Evolutionary conservation across 2,797 vertebrate species (phyloP).

Genomic region (Sandelia bainsii): DNA sequence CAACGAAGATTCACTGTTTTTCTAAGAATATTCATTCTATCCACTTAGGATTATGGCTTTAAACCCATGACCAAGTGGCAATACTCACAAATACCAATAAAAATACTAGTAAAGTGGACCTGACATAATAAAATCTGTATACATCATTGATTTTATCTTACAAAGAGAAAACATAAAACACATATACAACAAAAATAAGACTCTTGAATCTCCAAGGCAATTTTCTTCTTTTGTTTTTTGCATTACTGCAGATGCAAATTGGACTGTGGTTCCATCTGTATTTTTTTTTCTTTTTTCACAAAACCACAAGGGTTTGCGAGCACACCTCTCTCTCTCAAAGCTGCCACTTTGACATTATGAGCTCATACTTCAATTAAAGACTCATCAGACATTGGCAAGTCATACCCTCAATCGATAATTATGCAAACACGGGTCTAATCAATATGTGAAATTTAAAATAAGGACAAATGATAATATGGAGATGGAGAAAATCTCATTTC

Average conservation of each 20-base stretch:
- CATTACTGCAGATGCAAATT: slow-evolving; percentile 9
- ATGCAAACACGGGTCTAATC: slow-evolving; percentile 71
- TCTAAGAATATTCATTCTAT: too few relatives aligned
- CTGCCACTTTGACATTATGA: slow-evolving; percentile 55
- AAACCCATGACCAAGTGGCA: not conserved
- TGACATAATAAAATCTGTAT: not conserved
- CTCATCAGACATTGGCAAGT: slow-evolving; percentile 66
- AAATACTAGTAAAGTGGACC: not conserved
- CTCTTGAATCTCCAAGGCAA: not conserved
- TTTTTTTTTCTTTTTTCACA: slow-evolving; percentile 23
- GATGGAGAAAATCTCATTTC: slow-evolving; percentile 46
- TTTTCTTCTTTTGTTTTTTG: slow-evolving; percentile 15
- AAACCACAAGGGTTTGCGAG: slow-evolving; percentile 26
- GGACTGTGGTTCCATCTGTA: slow-evolving; percentile 30
- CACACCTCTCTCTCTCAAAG: slow-evolving; percentile 48
- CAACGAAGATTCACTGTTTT: too few relatives aligned
- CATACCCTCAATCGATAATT: slow-evolving; percentile 71
- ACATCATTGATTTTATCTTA: not conserved
- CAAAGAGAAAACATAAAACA: not conserved
- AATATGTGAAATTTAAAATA: slow-evolving; percentile 72
- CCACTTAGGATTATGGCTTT: not conserved
- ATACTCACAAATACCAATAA: not conserved
- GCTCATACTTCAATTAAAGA: slow-evolving; percentile 58
- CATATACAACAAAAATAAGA: not conserved
- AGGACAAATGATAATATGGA: slow-evolving; percentile 67